Evolutionary conservation across 2,113 vertebrate genomes (phyloP), one percentile per base, ranked within the genome.

Genomic region (Martes martes): DNA sequence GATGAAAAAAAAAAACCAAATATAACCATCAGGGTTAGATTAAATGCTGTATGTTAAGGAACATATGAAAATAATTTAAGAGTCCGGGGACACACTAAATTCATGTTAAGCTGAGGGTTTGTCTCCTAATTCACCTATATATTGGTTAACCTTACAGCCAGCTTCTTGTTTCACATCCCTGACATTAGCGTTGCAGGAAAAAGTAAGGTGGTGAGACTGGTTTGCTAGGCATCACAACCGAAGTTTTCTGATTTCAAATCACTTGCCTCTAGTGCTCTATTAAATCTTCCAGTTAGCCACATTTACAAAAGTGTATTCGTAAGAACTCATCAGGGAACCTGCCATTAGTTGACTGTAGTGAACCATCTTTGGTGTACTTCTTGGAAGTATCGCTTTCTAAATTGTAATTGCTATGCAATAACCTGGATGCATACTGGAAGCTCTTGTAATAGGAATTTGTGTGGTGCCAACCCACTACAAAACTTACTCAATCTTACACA

Each of bases 211-310:
- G 47, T 63, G 36, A 73, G 16, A 36, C 0, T 93, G 42, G 33
- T 42, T 82, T 63, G 91, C 31, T n/a, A 69, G 65, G 90, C 50
- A 90, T 86, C 78, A 95, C 42, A 93, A 94, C 61, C n/a, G 31
- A n/a, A 86, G 45, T 82, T 59, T 73, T 74, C 69, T 16, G 39
- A 85, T 47, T 89, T 83, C 33, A 47, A 42, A 69, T 36, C 9
- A 67, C 50, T 79, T 79, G 78, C 59, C 42, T 87, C n/a, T 33
- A 57, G 9, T 23, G 55, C 11, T 59, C 88, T 45, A 26, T 47
- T 52, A 45, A 93, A 71, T 55, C 82, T 85, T 26, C 4, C 45
- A 11, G 15, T n/a, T 28, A 90, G 50, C 39, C 71, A 36, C 15
- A 73, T 0, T 31, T 71, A 76, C 47, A 23, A 28, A 82, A 89